Base-by-base conservation (phyloP, 2,888 invertebrate genomes). In the Lobophora halterata region DNA sequence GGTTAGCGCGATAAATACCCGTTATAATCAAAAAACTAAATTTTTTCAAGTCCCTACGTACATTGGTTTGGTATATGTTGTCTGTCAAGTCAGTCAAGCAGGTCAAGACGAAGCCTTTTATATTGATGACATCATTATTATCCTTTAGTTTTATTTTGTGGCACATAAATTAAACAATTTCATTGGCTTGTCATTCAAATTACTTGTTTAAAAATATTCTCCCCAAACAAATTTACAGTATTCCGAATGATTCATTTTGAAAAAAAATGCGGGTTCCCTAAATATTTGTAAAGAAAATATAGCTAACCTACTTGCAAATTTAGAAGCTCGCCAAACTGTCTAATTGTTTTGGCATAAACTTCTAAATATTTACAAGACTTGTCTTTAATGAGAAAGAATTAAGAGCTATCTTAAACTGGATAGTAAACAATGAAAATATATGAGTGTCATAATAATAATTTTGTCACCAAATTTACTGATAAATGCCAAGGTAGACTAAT, bases 401-500 rank as follows among this genome's bases (percentile, higher is more conserved):
- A 26, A 35, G 12, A 13, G 11, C 21, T 24, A 9, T 11, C 7
- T 32, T 25, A 40, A 23, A 34, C 29, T 10, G 16, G 29, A 29
- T 24, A 29, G 25, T 40, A 35, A 41, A 35, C 35, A 42, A 42
- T 42, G 19, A 42, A 23, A 42, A n/a, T 5, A 36, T 42, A 42
- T 52, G n/a, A 44, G 39, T 48, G 48, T 32, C 45, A 50, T 40
- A 42, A 34, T 40, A 33, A 39, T 50, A 30, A 11, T 11, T 29
- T 37, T 37, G 31, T 12, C 41, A 19, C 31, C 40, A 53, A 46
- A 50, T 41, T 43, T 11, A 25, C n/a, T 26, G 43, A 45, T 47
- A 53, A 50, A 51, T 51, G 47, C 47, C 50, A 53, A 51, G 53
- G 49, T 13, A 32, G 27, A 31, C 32, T 46, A 42, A 44, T 45